Percentiles rank a stretch among this genome's conserved stretches.
phyloP scores from a whole-genome alignment of 2,888 invertebrate genomes.

The Nesidiocoris tenuis region DNA sequence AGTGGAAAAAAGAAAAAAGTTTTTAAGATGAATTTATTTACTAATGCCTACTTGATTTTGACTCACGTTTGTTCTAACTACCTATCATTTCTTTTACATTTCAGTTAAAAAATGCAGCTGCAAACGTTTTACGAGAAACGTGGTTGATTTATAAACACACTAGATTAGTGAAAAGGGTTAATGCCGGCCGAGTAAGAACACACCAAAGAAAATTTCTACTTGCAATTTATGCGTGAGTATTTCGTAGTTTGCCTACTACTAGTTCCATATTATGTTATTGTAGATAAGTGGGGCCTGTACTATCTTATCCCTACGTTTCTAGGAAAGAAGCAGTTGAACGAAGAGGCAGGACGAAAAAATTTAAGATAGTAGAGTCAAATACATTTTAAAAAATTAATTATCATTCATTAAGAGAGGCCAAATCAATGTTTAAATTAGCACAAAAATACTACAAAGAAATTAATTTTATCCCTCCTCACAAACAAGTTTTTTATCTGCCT shows the following conservation, averaged over 20 bases:
- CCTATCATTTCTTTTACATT: conserved; percentile 51
- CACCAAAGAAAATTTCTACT: conserved; percentile 99
- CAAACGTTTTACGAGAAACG: conserved; percentile 97
- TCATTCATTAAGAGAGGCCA: too few relatives aligned
- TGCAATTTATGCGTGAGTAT: conserved; percentile 96
- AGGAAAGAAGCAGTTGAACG: too few relatives aligned
- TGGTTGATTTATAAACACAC: conserved; percentile 99
- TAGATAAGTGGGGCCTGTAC: too few relatives aligned
- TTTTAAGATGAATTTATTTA: neutral
- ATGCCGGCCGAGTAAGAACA: conserved; percentile 91
- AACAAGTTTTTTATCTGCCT: too few relatives aligned
- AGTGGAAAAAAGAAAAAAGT: conserved; percentile 2
- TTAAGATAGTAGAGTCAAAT: too few relatives aligned
- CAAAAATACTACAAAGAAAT: too few relatives aligned
- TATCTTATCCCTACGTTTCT: too few relatives aligned
- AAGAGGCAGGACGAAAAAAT: too few relatives aligned
- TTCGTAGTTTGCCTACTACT: neutral
- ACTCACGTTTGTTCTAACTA: neutral
- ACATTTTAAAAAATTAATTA: too few relatives aligned
- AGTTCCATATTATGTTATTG: neutral
- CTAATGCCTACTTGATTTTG: neutral
- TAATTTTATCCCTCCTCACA: too few relatives aligned
- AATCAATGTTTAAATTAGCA: too few relatives aligned
- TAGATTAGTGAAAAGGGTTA: conserved; percentile 94
- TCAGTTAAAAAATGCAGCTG: conserved; percentile 99